These are phyloP conservation scores for Laodelphax striatellus DNA, from an alignment of 1,140 invertebrate species.

Conservation along the genomic window DNA sequence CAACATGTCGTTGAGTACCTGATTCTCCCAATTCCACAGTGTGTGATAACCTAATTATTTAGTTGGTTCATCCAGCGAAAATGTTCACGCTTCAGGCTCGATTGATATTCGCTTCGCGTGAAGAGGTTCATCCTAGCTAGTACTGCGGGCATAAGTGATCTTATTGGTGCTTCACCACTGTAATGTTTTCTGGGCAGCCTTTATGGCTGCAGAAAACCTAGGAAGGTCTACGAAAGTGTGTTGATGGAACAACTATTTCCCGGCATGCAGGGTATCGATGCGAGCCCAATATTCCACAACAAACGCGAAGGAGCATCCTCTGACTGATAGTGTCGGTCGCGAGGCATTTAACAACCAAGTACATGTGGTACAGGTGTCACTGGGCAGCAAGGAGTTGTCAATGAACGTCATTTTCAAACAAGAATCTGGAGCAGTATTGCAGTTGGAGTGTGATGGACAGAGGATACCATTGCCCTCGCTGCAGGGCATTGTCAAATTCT, in stretches of 20 bases:
- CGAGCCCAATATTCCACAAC: conserved; percentile 93
- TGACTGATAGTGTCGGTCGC: conserved; percentile 86
- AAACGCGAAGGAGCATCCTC: conserved; percentile 97
- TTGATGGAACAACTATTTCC: conserved; percentile 99
- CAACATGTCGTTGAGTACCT: conserved; percentile 13
- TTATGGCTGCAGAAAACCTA: too few species aligned
- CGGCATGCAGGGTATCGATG: conserved; percentile 97
- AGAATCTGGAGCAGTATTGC: conserved; percentile 92
- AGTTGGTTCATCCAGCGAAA: too few species aligned
- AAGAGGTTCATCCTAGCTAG: too few species aligned
- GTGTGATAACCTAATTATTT: too few species aligned
- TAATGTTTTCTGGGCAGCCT: too few species aligned
- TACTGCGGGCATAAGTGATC: too few species aligned
- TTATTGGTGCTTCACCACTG: too few species aligned
- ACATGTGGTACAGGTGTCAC: conserved; percentile 96
- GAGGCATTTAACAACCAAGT: conserved; percentile 92
- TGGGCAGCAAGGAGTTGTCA: conserved; percentile 83
- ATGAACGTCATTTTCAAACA: conserved; percentile 89
- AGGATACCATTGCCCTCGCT: conserved; percentile 82
- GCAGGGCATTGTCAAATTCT: conserved; percentile 95
- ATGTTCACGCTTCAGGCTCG: too few species aligned
- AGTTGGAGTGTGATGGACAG: conserved; percentile 85
- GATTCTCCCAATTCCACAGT: too few species aligned
- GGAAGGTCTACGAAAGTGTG: conserved; percentile 88
- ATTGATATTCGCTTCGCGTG: too few species aligned